phyloP scores from a whole-genome alignment of 2,888 invertebrate genomes.

The Nematopogon swammerdamellus region DNA sequence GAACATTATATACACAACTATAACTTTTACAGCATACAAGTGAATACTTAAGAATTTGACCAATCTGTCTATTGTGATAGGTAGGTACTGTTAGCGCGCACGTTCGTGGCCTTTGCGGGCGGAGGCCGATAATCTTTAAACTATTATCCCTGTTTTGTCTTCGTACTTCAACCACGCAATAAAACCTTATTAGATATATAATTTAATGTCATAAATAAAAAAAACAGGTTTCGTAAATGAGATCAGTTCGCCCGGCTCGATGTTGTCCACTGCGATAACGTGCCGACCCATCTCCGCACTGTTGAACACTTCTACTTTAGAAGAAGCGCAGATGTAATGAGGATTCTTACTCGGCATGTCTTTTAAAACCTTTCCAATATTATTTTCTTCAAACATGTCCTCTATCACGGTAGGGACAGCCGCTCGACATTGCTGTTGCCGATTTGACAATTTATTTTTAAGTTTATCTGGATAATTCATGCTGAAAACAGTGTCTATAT shows the following conservation, averaged over 20 bases:
- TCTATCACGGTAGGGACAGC: slow-evolving; percentile 4
- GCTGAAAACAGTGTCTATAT: slow-evolving; percentile 62
- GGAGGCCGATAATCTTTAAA: too few species aligned
- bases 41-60: too few species aligned
- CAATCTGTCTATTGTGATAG: too few species aligned
- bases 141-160: too few species aligned
- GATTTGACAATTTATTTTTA: slow-evolving; percentile 57
- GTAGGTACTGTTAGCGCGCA: too few species aligned
- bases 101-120: too few species aligned
- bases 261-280: slow-evolving; percentile 63
- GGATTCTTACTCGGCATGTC: slow-evolving; percentile 24
- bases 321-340: slow-evolving; percentile 60
- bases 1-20: too few species aligned
- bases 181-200: too few species aligned
- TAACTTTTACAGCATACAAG: too few species aligned
- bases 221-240: too few species aligned
- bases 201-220: too few species aligned
- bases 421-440: slow-evolving; percentile 50
- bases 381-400: not conserved
- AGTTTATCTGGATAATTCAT: slow-evolving; percentile 60
- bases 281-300: slow-evolving; percentile 64
- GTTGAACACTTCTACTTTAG: slow-evolving; percentile 58
- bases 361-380: slow-evolving; percentile 16
- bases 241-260: slow-evolving; percentile 72
- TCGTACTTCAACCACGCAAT: too few species aligned